Evolutionary conservation across 2,113 vertebrate species (phyloP).

Genomic region (Psittacula cyanocephala): DNA sequence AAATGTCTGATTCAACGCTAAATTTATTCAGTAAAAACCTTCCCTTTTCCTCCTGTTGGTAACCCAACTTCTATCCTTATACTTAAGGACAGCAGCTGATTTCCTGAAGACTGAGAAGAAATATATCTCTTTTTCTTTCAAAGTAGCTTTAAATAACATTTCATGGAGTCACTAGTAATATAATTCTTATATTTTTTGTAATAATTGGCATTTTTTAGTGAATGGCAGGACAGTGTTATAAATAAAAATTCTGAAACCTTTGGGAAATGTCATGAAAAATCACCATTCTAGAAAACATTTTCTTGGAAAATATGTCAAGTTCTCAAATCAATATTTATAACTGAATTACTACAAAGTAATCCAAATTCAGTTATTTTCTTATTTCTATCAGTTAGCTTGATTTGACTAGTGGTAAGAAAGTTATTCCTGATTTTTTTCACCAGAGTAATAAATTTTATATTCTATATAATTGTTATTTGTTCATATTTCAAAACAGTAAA

Average conservation of each 20-base stretch:
- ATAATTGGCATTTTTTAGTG: not conserved
- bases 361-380: not conserved
- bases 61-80: not conserved
- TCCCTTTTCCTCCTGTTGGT: not conserved
- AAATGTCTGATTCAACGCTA: not conserved
- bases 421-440: not conserved
- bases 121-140: not conserved
- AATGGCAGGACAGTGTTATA: not conserved
- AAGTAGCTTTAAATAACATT: not conserved
- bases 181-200: not conserved
- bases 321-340: not conserved
- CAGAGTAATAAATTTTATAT: not conserved
- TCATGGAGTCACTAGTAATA: not conserved
- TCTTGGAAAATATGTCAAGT: not conserved
- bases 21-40: not conserved
- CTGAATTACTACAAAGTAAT: not conserved
- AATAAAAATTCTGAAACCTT: not conserved
- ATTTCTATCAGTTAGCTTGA: not conserved
- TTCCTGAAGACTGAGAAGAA: not conserved
- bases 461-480: not conserved
- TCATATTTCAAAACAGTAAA: not conserved
- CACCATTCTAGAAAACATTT: not conserved
- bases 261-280: not conserved
- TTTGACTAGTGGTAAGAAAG: not conserved
- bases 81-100: not conserved